Evolutionary conservation across 2,888 invertebrate genomes (phyloP), one percentile per base, ranked within the genome.

Genomic region (Lobophora halterata): DNA sequence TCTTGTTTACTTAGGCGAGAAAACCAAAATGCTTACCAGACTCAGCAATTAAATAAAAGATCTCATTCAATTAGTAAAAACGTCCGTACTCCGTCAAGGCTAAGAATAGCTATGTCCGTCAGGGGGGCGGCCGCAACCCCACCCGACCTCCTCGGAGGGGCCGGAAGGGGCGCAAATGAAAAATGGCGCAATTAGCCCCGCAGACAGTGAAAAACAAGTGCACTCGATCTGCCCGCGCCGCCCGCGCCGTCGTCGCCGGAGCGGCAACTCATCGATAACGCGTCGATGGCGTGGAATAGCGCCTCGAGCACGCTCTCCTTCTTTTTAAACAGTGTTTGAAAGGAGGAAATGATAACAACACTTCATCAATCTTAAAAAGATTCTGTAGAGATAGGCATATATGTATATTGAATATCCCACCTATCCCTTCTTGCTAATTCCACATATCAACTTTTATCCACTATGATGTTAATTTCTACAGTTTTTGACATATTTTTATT

Each of bases 161-260:
- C 43, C 46, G 64, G 66, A 61, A 59, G 73, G 73, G 71, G 64
- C 69, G 71, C 68, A 71, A 71, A 79, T 85, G 86, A 87, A 79
- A 83, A 86, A 86, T 85, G 74, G 81, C 72, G 79, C 82, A 83
- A 85, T 86, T 87, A 86, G 85, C 77, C 72, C 66, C 75, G 65
- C 76, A 79, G 86, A 86, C 86, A 85, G 85, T 85, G 86, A 87
- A 82, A 83, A 83, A 87, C 83, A 81, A 83, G 82, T 79, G 80
- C 80, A 80, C 80, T 82, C 79, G 71, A 81, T 83, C 82, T 81
- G 67, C 62, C 60, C 58, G 69, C 63, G 68, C 58, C 65, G 49
- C 52, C 59, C 58, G 33, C 60, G 58, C 69, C 63, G 68, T 58
- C 65, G 49, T 53, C 59, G 59, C 31, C 57, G 53, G 51, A 58